phyloP scores from a whole-genome alignment of 2,797 vertebrate species.

The Prionace glauca region DNA sequence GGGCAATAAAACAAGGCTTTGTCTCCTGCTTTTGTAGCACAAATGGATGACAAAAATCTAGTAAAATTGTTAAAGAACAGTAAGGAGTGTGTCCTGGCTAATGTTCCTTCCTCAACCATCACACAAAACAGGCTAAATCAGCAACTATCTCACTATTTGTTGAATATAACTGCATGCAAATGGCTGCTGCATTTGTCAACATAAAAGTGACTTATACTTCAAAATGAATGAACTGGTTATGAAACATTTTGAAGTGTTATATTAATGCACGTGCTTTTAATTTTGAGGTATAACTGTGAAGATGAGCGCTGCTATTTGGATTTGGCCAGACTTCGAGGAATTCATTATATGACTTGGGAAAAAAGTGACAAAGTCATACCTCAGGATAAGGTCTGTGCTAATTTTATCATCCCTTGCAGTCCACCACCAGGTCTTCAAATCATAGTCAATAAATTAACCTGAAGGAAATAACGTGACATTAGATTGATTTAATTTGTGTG shows the following conservation, averaged over 20 bases:
- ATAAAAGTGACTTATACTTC: not conserved
- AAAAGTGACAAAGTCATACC: constrained; percentile 82
- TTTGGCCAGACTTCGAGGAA: constrained; percentile 83
- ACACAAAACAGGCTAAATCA: not conserved
- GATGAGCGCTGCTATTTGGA: constrained; percentile 93
- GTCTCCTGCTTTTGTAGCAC: not conserved
- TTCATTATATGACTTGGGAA: constrained; percentile 87
- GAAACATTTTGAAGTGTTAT: no score
- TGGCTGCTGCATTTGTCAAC: constrained; percentile 49
- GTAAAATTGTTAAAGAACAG: not conserved
- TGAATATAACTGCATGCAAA: constrained; percentile 10
- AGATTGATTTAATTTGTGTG: not conserved
- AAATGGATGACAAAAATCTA: not conserved
- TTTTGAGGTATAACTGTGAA: constrained; percentile 86
- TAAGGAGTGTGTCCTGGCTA: not conserved
- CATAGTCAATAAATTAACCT: not conserved
- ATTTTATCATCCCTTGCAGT: not conserved
- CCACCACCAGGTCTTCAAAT: not conserved
- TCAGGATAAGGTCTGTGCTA: constrained; percentile 77
- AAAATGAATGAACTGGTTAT: not conserved
- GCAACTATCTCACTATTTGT: not conserved
- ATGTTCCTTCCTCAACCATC: not conserved
- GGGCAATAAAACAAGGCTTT: not conserved
- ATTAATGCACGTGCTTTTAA: not conserved
- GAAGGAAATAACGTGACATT: not conserved